Base-by-base conservation (phyloP, 2,113 vertebrate species). In the Chitala chitala region DNA sequence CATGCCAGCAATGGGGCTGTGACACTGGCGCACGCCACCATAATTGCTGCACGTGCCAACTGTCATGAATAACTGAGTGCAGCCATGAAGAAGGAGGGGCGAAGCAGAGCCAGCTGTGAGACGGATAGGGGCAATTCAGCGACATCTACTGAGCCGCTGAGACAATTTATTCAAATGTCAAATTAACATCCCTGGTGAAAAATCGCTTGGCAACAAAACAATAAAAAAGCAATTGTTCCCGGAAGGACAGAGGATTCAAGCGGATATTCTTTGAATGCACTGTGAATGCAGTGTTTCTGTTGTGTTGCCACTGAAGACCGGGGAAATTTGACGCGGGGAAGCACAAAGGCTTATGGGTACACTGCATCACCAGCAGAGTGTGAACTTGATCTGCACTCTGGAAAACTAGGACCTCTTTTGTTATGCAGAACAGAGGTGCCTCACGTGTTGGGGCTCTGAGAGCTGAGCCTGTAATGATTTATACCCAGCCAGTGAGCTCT, bases 81-180 rank as follows among this genome's bases (percentile, higher is more conserved):
- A 76, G 83, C 81, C 82, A 83, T 76, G 68, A 75, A 83, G 75
- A 80, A 81, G 72, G 22, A 12, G 42, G 15, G 75, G 81, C 76
- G 78, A 44, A 42, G 29, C 74, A 82, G 82, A 84, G 88, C 89
- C 86, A 84, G 85, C 87, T 87, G 86, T 71, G 86, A 90, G 87
- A 90, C 81, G 71, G 88, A 91, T 90, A 81, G 89, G 85, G 82
- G 82, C 84, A 90, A 91, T 91, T 90, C 82, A 76, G 77, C 77
- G 80, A 75, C 77, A 69, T 82, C 86, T 78, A 72, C 46, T 69
- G 64, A 70, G 83, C 82, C 1, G 76, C 79, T 84, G 78, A 64
- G 84, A 80, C 87, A 85, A 89, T 89, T 90, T 91, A 91, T 91
- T 89, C 85, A 86, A 89, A 88, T 89, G 89, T 88, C 87, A 91